phyloP scores from a whole-genome alignment of 2,888 invertebrate species.

The Cephus runcator region DNA sequence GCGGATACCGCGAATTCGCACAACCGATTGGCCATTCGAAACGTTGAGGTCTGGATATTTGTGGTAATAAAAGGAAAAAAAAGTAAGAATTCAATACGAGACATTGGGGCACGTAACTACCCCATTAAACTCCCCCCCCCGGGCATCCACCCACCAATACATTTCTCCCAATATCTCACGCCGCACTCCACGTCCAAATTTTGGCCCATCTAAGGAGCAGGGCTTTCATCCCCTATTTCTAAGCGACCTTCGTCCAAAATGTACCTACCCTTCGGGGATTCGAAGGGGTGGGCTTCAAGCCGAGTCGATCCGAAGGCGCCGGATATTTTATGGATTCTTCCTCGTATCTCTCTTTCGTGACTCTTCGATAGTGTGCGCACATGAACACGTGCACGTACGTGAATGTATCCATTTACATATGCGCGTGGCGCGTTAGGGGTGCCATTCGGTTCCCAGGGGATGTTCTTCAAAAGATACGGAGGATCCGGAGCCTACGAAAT shows the following conservation, averaged over 20 bases:
- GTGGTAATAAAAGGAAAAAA: neutral
- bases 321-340: conserved; percentile 39
- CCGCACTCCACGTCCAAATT: neutral
- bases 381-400: conserved; percentile 17
- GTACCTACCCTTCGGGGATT: neutral
- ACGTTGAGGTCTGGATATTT: neutral
- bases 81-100: neutral
- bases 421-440: conserved; percentile 14
- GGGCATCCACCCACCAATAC: neutral
- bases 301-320: conserved; percentile 11
- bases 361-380: conserved; percentile 17
- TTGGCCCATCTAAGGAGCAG: neutral
- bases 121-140: neutral
- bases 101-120: neutral
- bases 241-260: conserved; percentile 2
- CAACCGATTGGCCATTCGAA: neutral
- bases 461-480: conserved; percentile 43
- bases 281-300: neutral
- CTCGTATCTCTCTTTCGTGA: conserved; percentile 41
- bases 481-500: conserved; percentile 49
- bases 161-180: neutral
- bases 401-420: conserved; percentile 20
- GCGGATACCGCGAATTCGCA: neutral
- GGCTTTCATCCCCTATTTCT: neutral
- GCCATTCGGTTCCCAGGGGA: conserved; percentile 41